Base-by-base conservation (phyloP, 2,888 invertebrate genomes). In the Nycteola revayana region DNA sequence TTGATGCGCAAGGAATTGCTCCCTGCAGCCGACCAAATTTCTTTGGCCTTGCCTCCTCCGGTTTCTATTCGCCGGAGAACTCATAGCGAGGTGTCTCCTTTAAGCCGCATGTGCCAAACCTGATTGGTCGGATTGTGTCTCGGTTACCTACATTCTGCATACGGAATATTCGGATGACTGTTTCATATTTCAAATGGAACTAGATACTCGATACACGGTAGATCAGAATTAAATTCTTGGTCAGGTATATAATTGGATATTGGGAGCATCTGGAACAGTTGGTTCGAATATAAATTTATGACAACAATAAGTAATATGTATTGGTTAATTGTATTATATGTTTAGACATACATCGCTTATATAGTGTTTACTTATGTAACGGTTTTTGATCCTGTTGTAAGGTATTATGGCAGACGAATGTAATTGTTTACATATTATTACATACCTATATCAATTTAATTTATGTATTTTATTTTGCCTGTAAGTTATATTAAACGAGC, bases 1-100 rank as follows among this genome's bases (percentile, higher is more conserved):
- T 75, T 75, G 79, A 75, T 66, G 66, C 50, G 63, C 60, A 65
- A 68, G 73, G 67, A 66, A 73, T 69, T 67, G 72, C 69, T 57
- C 64, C 49, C 56, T 48, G 46, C 49, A 52, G 47, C 49, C 54
- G 47, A 48, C 76, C 75, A 71, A 55, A 32, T 42, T 62, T 57
- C 48, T 47, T 49, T 53, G 77, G 37, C 70, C 52, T 42, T 37
- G 41, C 44, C 55, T 40, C 53, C 60, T 61, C 60, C 42, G 32
- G 28, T 10, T 21, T 26, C 36, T 32, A 42, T 52, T 52, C 50
- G 40, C 18, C 41, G 22, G 27, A 39, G 37, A 49, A 55, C 44
- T 42, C 29, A 28, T 25, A 39, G 28, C 41, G 38, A 46, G 33
- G 32, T 36, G 28, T 43, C 46, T 41, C 50, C 54, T 56, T 50